Evolutionary conservation across 1,140 invertebrate species (phyloP).

Genomic region (Ceratosolen solmsi): DNA sequence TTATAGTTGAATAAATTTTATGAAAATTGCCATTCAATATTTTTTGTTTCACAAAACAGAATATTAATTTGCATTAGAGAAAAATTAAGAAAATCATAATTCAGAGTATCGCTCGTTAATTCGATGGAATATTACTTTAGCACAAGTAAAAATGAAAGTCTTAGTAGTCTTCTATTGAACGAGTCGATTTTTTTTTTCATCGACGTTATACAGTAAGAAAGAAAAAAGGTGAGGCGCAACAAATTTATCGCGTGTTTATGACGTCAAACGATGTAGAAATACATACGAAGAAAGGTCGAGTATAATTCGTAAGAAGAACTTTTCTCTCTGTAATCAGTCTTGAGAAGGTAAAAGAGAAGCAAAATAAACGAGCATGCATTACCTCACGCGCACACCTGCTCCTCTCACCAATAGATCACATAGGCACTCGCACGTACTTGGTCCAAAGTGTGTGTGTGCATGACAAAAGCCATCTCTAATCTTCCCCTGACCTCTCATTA

Average conservation of each 20-base stretch:
- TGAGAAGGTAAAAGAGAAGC: not conserved
- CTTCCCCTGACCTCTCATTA: slow-evolving; percentile 7
- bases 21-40: too few species aligned
- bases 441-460: too few species aligned
- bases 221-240: not conserved
- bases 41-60: too few species aligned
- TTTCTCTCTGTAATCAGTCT: slow-evolving; percentile 24
- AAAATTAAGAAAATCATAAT: too few species aligned
- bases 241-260: not conserved
- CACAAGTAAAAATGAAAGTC: not conserved
- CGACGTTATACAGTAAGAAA: not conserved
- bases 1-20: too few species aligned
- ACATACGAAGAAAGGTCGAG: not conserved
- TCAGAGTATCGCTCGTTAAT: too few species aligned
- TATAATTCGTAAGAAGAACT: slow-evolving; percentile 1
- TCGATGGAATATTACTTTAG: too few species aligned
- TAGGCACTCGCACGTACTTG: too few species aligned
- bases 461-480: not conserved
- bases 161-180: not conserved
- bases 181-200: not conserved
- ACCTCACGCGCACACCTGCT: not conserved
- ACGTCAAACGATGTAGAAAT: not conserved
- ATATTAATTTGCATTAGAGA: too few species aligned
- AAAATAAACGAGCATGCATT: not conserved
- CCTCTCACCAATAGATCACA: too few species aligned